Evolutionary conservation across 2,113 vertebrate species (phyloP), one percentile per base, ranked within the genome.

Genomic region (Solea solea): DNA sequence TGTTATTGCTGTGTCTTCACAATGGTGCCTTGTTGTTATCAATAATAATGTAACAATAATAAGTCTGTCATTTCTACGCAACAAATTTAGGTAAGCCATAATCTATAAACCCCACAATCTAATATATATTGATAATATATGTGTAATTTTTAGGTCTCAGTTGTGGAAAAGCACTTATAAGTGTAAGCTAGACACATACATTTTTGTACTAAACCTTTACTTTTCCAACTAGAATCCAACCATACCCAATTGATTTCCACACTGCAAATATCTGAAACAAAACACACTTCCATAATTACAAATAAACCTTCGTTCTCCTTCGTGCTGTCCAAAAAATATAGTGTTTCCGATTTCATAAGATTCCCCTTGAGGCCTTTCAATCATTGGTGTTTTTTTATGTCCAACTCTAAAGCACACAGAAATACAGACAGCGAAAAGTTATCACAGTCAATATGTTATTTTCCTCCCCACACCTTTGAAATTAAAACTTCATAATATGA

Each of bases 181-280:
- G 27, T 14, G 6, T 4, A 49, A 34, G n/a, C 46, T 51, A 6
- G 34, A 34, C 14, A 70, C 4, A 12, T 34, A 52, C 44, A 0
- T 57, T 27, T 28, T 51, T 42, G 3, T 28, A 40, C 15, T 27
- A 15, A 7, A 42, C 60, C 2, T 50, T 72, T 27, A 8, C 9
- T 57, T 53, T 51, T 51, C 27, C 39, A 57, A 39, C 27, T 49
- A 68, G 44, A 68, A 57, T 49, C 44, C 46, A 40, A 53, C 63
- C n/a, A 12, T 42, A 51, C 44, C 14, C 51, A 56, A 6, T 49
- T n/a, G 28, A 73, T 72, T 56, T 28, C 44, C 45, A n/a, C n/a
- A 6, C 25, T 40, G 50, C 7, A 55, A 55, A 45, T 49, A 34
- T 34, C 34, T n/a, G 9, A 55, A 48, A 12, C 14, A 1, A 53